A percentile compares a stretch with the other conserved stretches of the same genome.
Evolutionary conservation across 1,140 invertebrate genomes (phyloP).

Genomic region (Nylanderia fulva): DNA sequence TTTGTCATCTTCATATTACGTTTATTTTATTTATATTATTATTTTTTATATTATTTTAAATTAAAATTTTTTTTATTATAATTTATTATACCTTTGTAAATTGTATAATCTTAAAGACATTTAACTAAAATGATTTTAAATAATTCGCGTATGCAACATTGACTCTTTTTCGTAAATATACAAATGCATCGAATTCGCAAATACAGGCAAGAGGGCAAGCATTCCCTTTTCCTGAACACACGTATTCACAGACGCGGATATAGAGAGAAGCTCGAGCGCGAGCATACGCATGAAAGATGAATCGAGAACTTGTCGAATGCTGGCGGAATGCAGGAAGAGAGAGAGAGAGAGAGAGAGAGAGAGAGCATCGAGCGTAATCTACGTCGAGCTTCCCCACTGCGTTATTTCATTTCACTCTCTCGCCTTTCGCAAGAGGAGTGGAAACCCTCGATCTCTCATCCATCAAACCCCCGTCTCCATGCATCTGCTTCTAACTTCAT

Average conservation of each 20-base stretch:
- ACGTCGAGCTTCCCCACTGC: constrained; percentile 47
- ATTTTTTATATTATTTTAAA: too few relatives aligned
- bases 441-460: constrained; percentile 67
- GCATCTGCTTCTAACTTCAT: constrained; percentile 74
- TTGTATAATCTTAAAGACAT: background rate
- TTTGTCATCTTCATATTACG: too few relatives aligned
- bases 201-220: background rate
- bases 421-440: constrained; percentile 64
- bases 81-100: background rate
- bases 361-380: constrained; percentile 65
- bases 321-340: constrained; percentile 27
- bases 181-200: background rate
- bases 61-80: too few relatives aligned
- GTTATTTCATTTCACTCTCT: constrained; percentile 67
- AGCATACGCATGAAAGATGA: constrained; percentile 52
- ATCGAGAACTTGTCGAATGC: constrained; percentile 64
- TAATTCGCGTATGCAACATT: background rate
- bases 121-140: background rate
- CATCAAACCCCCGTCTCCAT: constrained; percentile 72
- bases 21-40: too few relatives aligned
- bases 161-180: background rate
- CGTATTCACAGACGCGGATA: background rate
- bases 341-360: too few relatives aligned
- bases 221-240: background rate
- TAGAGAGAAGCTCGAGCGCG: constrained; percentile 20